Conservation (phyloP, 1,140 invertebrate species). For the Brachystomella parvula region DNA sequence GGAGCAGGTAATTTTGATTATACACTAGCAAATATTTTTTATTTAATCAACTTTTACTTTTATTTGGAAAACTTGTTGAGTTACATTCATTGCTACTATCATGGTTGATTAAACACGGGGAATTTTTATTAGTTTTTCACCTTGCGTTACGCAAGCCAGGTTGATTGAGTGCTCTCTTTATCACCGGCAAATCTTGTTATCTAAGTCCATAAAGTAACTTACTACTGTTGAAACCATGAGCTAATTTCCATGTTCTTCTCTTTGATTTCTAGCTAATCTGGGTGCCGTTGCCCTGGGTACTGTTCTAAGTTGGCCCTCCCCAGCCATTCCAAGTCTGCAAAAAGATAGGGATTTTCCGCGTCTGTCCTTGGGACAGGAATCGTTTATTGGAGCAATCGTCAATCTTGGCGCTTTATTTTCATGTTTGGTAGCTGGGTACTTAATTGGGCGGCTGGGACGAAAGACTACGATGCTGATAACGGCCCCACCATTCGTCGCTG, state of each 20-base stretch:
- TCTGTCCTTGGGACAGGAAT: neutral
- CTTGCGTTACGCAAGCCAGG: neutral
- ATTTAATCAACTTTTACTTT: neutral
- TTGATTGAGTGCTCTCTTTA: too few species aligned
- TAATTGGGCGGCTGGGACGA: conserved; percentile 57
- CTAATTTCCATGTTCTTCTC: neutral
- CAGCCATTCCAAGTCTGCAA: conserved; percentile 56
- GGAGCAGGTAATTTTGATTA: conserved; percentile 2
- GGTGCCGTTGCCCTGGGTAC: conserved; percentile 59
- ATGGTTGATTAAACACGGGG: neutral
- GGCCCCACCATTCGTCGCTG: conserved; percentile 52
- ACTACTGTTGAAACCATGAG: neutral
- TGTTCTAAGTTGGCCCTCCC: conserved; percentile 66
- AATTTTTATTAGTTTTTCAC: neutral
- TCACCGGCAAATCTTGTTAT: neutral
- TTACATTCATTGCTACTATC: neutral
- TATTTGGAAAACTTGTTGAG: neutral
- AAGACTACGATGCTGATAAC: conserved; percentile 54
- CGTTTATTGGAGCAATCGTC: conserved; percentile 41
- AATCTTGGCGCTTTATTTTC: conserved; percentile 50
- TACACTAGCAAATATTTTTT: neutral
- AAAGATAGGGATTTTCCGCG: conserved; percentile 48
- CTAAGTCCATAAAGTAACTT: neutral
- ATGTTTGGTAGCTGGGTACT: conserved; percentile 48
- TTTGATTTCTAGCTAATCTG: conserved; percentile 53